phyloP scores from a whole-genome alignment of 2,888 invertebrate species.

The Stramonita haemastoma region DNA sequence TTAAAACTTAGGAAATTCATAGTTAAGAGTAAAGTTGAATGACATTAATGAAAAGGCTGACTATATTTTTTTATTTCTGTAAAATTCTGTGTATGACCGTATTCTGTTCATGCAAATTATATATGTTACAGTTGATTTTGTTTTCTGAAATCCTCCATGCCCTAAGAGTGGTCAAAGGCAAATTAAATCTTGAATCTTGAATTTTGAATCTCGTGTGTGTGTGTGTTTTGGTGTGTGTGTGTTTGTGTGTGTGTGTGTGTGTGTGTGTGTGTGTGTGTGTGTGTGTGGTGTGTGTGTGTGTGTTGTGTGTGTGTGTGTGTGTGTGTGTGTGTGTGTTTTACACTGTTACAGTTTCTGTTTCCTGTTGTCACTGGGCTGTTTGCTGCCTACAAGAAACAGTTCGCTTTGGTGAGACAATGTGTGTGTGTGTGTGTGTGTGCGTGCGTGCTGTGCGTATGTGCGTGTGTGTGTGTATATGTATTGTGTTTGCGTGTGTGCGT shows the following conservation, averaged over 20 bases:
- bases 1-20: too few relatives aligned
- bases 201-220: too few relatives aligned
- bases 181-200: too few relatives aligned
- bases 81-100: too few relatives aligned
- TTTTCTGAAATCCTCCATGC: too few relatives aligned
- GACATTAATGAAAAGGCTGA: too few relatives aligned
- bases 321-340: conserved; percentile 3
- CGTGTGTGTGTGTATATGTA: neutral
- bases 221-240: neutral
- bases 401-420: conserved; percentile 11
- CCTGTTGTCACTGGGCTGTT: conserved; percentile 28
- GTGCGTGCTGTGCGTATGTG: neutral
- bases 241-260: neutral
- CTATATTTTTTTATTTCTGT: too few relatives aligned
- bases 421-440: conserved; percentile 1
- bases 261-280: neutral
- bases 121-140: too few relatives aligned
- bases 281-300: conserved; percentile 11
- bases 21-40: too few relatives aligned
- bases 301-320: neutral
- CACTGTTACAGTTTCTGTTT: conserved; percentile 34
- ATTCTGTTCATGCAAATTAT: too few relatives aligned
- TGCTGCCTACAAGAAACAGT: conserved; percentile 41
- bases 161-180: too few relatives aligned
- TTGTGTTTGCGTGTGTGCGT: neutral